Base-by-base conservation (phyloP, 2,113 vertebrate species). In the Tychaedon coryphoeus region DNA sequence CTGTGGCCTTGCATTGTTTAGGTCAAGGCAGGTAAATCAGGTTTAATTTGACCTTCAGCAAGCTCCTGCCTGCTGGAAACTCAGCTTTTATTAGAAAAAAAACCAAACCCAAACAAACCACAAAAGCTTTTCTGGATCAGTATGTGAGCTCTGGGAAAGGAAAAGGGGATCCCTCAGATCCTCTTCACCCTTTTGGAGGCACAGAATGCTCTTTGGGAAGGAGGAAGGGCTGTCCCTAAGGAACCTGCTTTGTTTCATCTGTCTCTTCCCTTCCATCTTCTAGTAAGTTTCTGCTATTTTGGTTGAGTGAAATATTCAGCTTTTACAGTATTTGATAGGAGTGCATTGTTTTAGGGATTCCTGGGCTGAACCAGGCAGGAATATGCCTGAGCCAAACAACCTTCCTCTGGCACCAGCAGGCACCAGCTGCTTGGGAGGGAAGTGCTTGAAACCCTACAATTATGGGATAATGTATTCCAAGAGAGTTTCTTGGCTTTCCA, bases 381-480 rank as follows among this genome's bases (percentile, higher is more conserved):
- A 65, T 3, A 23, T 34, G 8, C 42, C 61, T 26, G 70, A 85
- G 66, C 86, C 74, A 86, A 90, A 31, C 8, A 56, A 36, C 91
- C 91, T 86, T 87, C n/a, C 77, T 42, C 61, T 79, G 93, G 88
- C 92, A 66, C 20, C 72, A 65, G 83, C 64, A 65, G 71, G 64
- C 77, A 86, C 73, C 91, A 95, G 86, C 94, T 96, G 92, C 92
- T 78, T 7, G 36, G 87, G 53, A 90, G 86, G 38, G 82, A 90
- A 92, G 88, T 72, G 86, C 88, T 86, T 48, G 74, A 92, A 95
- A 93, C 86, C 91, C 93, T 72, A 26, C 93, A 92, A 83, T 94
- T 93, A 95, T 18, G 71, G 88, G 91, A 85, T 90, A 88, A 93
- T 79, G 8, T 67, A 93, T 93, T 86, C 93, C 1, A 0, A 79